Evolutionary conservation across 2,797 vertebrate genomes (phyloP).

Genomic region (Sebastes miniatus): DNA sequence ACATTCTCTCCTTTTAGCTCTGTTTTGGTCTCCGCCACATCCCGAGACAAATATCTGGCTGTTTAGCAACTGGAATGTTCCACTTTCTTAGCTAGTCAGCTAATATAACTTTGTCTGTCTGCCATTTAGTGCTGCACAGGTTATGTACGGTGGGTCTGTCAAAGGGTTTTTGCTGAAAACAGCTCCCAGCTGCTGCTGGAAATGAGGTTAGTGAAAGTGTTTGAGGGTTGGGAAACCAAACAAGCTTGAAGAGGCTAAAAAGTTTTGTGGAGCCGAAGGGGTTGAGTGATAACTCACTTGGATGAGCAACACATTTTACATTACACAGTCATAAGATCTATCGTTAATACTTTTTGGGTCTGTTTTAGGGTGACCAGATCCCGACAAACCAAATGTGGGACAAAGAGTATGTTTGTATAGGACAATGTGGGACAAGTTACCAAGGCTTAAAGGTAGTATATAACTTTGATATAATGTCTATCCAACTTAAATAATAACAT

Average conservation of each 20-base stretch:
- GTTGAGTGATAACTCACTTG: neutral
- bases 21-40: neutral
- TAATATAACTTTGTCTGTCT: neutral
- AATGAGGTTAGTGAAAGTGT: neutral
- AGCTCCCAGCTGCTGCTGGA: neutral
- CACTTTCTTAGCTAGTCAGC: too few relatives aligned
- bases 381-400: too few relatives aligned
- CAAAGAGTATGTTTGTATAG: too few relatives aligned
- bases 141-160: neutral
- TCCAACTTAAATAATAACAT: too few relatives aligned
- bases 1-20: neutral
- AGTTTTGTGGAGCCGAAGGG: neutral
- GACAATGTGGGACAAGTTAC: too few relatives aligned
- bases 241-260: neutral
- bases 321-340: neutral
- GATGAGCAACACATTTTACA: neutral
- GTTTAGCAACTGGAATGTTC: neutral
- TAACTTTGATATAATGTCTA: too few relatives aligned
- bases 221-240: neutral
- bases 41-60: neutral
- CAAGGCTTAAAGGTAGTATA: too few relatives aligned
- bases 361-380: neutral
- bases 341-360: neutral
- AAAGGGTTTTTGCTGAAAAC: neutral
- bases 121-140: neutral